Evolutionary conservation across 2,113 vertebrate genomes (phyloP), one percentile per base, ranked within the genome.

Genomic region (Neoarius graeffei): DNA sequence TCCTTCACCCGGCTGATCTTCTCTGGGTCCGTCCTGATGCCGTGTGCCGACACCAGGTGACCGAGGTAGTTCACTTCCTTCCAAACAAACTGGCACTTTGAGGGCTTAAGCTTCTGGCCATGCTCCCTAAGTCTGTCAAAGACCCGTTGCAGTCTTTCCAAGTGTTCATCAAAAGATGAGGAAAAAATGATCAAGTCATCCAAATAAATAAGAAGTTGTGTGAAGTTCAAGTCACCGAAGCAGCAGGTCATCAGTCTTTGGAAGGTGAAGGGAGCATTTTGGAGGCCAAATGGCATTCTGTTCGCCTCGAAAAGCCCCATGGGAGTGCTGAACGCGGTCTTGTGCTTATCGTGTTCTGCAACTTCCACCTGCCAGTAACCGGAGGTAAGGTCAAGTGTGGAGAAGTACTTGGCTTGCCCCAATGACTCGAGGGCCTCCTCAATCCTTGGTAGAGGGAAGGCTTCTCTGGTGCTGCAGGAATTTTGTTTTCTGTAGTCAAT

Each of bases 281-380:
- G 77, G 17, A 88, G 66, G 30, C 30, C 30, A 35, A 35, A 48
- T 84, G 3, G 71, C 85, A 20, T 86, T 73, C 69, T 30, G 81
- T 1, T 35, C 1, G 30, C 30, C 30, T 35, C 30, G 1, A 35
- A 35, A 35, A 85, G 64, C 6, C 73, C 89, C 62, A 90, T 86
- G 0, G 89, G 87, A 25, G 85, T 90, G 85, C 88, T 87, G 50
- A 90, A 90, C 25, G 85, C 83, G 3, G 66, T 69, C n/a, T 69
- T 69, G 13, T 27, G n/a, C 11, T 69, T 69, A 11, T 69, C 62
- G 0, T 66, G 62, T 9, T 66, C 27, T 1, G 11, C n/a, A 5
- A 89, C 90, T 20, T 91, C 86, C n/a, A 91, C 86, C 48, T 91
- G 85, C 88, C 86, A 89, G 20, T 89, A 88, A 1, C 90, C 86